phyloP scores from a whole-genome alignment of 1,140 invertebrate species.

The Brachionus sp. region DNA sequence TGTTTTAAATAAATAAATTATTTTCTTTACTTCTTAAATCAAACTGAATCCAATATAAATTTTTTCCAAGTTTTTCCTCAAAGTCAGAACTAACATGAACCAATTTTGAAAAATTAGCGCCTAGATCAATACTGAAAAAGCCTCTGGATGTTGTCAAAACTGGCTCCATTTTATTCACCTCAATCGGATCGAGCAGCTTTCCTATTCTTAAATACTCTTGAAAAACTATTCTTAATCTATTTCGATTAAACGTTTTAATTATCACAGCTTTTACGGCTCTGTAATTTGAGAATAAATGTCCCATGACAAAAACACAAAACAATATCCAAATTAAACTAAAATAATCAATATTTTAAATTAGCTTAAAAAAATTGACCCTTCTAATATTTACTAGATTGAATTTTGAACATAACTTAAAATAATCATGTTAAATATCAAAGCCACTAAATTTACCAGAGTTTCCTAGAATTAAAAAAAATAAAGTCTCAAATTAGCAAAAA shows the following conservation, averaged over 20 bases:
- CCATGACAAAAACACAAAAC: not conserved
- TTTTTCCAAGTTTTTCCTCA: not conserved
- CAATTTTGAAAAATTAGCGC: not conserved
- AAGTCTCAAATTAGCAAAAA: not conserved
- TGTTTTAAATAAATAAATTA: no score
- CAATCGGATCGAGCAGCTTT: not conserved
- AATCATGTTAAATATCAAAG: conserved; percentile 45
- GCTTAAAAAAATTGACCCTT: not conserved
- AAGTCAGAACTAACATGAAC: not conserved
- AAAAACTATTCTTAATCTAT: not conserved
- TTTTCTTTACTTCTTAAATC: not conserved
- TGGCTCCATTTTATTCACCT: not conserved
- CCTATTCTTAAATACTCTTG: conserved; percentile 19
- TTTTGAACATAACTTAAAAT: conserved; percentile 38
- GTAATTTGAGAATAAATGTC: conserved; percentile 37
- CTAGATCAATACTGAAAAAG: not conserved
- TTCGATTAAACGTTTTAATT: conserved; percentile 39
- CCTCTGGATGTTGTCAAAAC: not conserved
- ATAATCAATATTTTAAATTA: not conserved
- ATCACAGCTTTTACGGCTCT: conserved; percentile 33
- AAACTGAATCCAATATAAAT: not conserved
- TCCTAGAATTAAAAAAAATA: conserved; percentile 36
- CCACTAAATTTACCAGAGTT: conserved; percentile 44
- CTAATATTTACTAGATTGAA: conserved; percentile 9
- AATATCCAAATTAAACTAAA: conserved; percentile 36